Base-by-base conservation (phyloP, 2,888 invertebrate genomes). In the Linnaemya tessellans region DNA sequence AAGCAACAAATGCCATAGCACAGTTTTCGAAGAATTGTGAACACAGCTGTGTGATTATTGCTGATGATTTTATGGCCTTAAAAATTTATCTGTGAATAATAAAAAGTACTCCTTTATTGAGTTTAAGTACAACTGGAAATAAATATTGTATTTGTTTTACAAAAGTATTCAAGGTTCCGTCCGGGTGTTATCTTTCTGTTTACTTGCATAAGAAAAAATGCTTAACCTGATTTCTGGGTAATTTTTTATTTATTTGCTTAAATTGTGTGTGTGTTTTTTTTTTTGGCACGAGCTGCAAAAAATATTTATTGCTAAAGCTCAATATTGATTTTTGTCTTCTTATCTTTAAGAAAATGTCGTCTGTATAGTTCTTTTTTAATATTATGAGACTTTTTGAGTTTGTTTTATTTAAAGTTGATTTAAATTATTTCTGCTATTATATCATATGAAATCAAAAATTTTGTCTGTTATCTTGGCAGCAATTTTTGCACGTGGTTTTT, bases 201-300 rank as follows among this genome's bases (percentile, higher is more conserved):
- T 38, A 38, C 22, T 64, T 22, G 18, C 56, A 25, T 41, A 18
- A 58, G 41, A 70, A 30, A 30, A 3, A 30, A 30, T 58, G 38
- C 51, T 79, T 83, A 79, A 79, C 83, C 73, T 68, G 73, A 83
- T 83, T 77, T 83, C 83, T 49, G 11, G 46, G 5, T 54, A 74
- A 79, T 56, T 79, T 38, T 62, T 58, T 49, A 35, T 41, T 68
- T 68, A 49, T 43, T 49, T 38, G 0, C 18, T 68, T 65, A 46
- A 67, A 18, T 38, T 49, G 2, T 5, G n/a, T n/a, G n/a, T n/a
- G n/a, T 15, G n/a, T 18, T 79, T 81, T 78, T 15, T n/a, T 25
- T 79, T 81, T 78, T 71, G 82, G 71, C 82, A 73, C 77, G 77
- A 83, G 82, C 82, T 83, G 51, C n/a, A 18, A 56, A 2, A 25